A percentile compares a stretch with the other conserved stretches of the same genome.
phyloP scores from a whole-genome alignment of 2,797 vertebrate species.

The Sebastes wilsoni region DNA sequence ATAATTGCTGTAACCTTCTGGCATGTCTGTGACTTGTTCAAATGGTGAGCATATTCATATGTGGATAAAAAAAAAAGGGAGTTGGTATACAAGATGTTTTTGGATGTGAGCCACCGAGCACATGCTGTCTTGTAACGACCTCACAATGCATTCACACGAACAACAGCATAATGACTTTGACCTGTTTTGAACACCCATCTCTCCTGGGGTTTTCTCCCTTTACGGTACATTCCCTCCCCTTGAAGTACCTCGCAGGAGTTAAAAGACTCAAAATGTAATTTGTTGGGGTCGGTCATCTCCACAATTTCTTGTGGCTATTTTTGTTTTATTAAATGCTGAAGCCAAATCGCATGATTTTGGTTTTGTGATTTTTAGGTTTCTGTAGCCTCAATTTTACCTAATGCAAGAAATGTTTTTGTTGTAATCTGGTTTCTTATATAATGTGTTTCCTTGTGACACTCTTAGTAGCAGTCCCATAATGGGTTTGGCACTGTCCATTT shows the following conservation, averaged over 20 bases:
- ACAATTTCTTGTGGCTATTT: background rate
- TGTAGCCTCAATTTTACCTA: background rate
- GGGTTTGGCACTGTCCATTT: background rate
- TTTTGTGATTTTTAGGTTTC: background rate
- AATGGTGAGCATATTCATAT: background rate
- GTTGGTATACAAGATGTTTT: background rate
- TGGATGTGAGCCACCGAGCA: background rate
- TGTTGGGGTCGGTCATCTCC: background rate
- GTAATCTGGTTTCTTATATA: background rate
- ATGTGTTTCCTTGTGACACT: background rate
- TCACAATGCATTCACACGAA: background rate
- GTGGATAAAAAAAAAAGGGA: background rate
- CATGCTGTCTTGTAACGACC: background rate
- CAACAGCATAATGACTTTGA: constrained; percentile 8
- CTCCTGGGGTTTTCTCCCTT: background rate
- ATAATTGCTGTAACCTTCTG: background rate
- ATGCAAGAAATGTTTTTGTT: background rate
- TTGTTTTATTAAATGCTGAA: background rate
- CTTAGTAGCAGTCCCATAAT: background rate
- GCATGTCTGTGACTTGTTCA: background rate
- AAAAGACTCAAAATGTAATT: background rate
- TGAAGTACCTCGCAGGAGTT: background rate
- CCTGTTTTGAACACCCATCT: constrained; percentile 7
- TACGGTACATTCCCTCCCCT: background rate
- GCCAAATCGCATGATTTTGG: background rate